Conservation (phyloP, 2,797 vertebrate species). For the Miichthys miiuy region DNA sequence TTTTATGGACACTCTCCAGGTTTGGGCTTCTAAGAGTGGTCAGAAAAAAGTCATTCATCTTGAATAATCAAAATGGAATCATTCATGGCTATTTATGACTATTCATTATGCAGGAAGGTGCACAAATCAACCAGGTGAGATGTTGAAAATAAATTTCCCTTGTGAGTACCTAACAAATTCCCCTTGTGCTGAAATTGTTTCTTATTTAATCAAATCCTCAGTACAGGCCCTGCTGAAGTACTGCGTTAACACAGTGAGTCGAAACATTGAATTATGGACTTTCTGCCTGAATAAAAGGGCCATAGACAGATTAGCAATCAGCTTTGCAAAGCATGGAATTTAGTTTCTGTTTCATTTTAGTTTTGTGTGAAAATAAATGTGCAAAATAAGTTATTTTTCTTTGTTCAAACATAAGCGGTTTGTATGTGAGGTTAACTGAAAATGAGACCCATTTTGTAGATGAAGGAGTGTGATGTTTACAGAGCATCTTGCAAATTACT, state of each 20-base stretch:
- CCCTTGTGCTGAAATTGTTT: conserved; percentile 16
- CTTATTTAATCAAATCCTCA: conserved; percentile 28
- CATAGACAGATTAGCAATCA: background rate
- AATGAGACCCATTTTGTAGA: background rate
- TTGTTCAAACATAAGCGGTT: background rate
- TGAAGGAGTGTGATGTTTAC: background rate
- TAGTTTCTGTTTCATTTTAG: background rate
- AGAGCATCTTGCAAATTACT: background rate
- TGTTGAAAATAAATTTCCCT: conserved; percentile 29
- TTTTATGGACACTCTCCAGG: background rate
- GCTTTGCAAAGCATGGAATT: background rate
- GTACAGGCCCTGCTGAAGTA: conserved; percentile 7
- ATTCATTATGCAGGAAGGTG: conserved; percentile 8
- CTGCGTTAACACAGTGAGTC: conserved; percentile 12
- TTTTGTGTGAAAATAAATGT: background rate
- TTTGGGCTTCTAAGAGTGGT: background rate
- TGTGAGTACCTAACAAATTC: conserved; percentile 11
- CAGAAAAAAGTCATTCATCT: background rate
- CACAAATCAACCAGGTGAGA: background rate
- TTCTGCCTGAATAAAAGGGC: background rate
- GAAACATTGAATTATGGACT: conserved; percentile 7
- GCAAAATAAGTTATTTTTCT: background rate
- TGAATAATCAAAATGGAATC: background rate
- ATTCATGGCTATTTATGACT: conserved; percentile 11
- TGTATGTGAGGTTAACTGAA: background rate